Base-by-base conservation (phyloP, 2,797 vertebrate genomes). In the Australoheros facetus region DNA sequence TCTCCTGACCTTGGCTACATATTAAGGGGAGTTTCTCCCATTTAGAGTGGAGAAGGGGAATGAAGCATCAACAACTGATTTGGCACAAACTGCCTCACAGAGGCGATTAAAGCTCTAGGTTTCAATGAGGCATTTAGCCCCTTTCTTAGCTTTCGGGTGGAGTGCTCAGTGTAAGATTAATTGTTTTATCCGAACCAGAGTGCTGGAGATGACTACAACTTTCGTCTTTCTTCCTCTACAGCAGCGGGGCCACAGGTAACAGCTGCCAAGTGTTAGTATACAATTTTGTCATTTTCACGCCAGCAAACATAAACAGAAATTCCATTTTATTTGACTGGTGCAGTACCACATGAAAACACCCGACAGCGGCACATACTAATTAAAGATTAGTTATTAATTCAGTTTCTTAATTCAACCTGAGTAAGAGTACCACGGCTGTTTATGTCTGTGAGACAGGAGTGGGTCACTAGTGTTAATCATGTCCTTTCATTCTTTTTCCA, bases 1-100 rank as follows among this genome's bases (percentile, higher is more conserved):
- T 85, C 82, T 87, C 71, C 80, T 89, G 89, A 93, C 90, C 91
- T 91, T 93, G 89, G 86, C 85, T 85, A 85, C 89, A 85, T 89
- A 89, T 90, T 88, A 88, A 87, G 81, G 87, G 71, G 82, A 82
- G 75, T 78, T 86, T 79, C 19, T 54, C 83, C 82, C 59, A 48
- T 87, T 91, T 86, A 72, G 72, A 85, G 80, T 45, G 26, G 48
- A 76, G 79, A 84, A 26, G 60, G 77, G 66, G 86, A 88, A 82
- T 80, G 81, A 86, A 90, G 88, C 88, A 85, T 92, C 88, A 91
- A 82, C 85, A 82, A 83, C 87, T 77, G 81, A 82, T 88, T 90
- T 85, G 85, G 79, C 85, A 88, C 85, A 84, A 83, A 88, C 80
- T 32, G 75, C 76, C 85, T 81, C 84, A 71, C 81, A 80, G 82